Evolutionary conservation across 2,797 vertebrate genomes (phyloP).

Genomic region (Brachyalestes nurse): DNA sequence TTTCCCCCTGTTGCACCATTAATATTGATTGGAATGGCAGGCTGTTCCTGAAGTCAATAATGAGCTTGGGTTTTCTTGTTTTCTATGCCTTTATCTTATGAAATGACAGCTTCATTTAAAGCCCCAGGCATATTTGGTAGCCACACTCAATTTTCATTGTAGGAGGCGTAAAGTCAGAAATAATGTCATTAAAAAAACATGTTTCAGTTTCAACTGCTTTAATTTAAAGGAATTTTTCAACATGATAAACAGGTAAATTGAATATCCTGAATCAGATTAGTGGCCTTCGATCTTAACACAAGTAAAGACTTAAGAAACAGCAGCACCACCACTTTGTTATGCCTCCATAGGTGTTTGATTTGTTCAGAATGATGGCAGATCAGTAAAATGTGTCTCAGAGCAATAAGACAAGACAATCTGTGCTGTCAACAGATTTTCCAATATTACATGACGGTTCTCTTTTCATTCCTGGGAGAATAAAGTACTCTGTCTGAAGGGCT

Average conservation of each 20-base stretch:
- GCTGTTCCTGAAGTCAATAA: constrained; percentile 1
- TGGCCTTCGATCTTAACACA: not conserved
- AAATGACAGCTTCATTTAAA: not conserved
- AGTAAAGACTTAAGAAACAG: not conserved
- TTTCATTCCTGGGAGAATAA: not conserved
- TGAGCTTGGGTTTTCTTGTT: not conserved
- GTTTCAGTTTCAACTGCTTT: not conserved
- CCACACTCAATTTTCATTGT: not conserved
- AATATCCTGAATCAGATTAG: constrained; percentile 11
- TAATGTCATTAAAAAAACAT: too few relatives aligned
- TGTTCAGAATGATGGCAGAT: not conserved
- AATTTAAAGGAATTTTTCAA: not conserved
- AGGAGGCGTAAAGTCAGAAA: too few relatives aligned
- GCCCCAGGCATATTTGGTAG: not conserved
- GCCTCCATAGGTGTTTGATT: too few relatives aligned
- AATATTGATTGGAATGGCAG: constrained; percentile 3
- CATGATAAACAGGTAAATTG: not conserved
- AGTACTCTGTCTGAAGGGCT: not conserved
- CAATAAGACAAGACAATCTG: constrained; percentile 19
- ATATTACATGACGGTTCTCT: constrained; percentile 2
- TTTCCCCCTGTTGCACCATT: constrained; percentile 1
- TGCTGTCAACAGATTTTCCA: constrained; percentile 26
- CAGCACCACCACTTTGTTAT: too few relatives aligned
- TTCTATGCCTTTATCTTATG: not conserved
- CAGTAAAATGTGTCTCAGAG: not conserved